Percentiles rank a stretch among this genome's conserved stretches.
Evolutionary conservation across 2,888 invertebrate species (phyloP).

Genomic region (Acanthoscelides obtectus): DNA sequence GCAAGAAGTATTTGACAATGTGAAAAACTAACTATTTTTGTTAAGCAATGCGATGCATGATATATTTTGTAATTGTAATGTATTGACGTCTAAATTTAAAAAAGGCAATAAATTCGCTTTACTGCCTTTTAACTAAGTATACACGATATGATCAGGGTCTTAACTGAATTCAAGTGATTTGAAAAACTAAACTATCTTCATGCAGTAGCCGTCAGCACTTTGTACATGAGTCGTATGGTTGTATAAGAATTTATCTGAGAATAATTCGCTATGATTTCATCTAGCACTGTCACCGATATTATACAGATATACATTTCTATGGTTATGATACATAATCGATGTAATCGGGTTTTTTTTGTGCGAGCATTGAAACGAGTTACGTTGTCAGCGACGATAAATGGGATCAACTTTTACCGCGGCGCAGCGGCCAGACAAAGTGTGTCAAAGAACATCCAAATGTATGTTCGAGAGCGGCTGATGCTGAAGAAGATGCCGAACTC

Average conservation of each 20-base stretch:
- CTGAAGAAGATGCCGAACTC: not conserved
- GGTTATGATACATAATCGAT: not conserved
- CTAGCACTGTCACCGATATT: not conserved
- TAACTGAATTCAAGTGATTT: too few species aligned
- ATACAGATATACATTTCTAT: not conserved
- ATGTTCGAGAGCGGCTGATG: not conserved
- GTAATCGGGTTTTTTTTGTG: not conserved
- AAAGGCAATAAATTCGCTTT: too few species aligned
- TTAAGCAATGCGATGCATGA: too few species aligned
- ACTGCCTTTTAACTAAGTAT: too few species aligned
- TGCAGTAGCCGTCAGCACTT: not conserved
- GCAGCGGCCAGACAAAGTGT: not conserved
- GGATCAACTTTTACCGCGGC: not conserved
- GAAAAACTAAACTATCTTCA: too few species aligned
- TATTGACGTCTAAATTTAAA: too few species aligned
- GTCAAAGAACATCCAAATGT: not conserved
- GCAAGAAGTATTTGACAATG: too few species aligned
- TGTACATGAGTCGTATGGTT: not conserved
- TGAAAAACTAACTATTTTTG: too few species aligned
- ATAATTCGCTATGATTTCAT: not conserved
- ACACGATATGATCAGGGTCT: too few species aligned
- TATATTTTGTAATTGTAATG: too few species aligned
- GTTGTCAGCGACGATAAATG: not conserved
- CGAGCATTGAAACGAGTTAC: not conserved
- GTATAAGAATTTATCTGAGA: constrained; percentile 1